Conservation (phyloP, 2,113 vertebrate genomes). For the Nycticryphes semicollaris region DNA sequence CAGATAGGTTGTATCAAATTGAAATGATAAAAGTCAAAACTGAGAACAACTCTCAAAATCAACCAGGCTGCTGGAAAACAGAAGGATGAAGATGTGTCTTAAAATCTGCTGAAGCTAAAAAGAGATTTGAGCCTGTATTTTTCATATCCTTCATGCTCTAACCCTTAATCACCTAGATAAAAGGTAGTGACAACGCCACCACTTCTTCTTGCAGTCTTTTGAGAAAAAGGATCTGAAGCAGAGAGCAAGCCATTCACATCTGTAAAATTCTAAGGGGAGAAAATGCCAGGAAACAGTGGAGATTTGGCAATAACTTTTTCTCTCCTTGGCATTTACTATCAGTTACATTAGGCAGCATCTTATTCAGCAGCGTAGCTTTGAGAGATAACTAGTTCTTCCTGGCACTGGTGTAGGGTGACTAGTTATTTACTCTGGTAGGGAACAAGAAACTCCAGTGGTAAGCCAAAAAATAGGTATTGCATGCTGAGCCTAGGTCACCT, state of each 20-base stretch:
- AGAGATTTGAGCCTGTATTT: background rate
- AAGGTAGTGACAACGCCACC: background rate
- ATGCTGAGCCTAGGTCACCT: constrained; percentile 51
- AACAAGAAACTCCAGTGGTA: background rate
- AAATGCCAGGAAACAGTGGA: background rate
- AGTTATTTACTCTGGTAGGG: background rate
- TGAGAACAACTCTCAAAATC: background rate
- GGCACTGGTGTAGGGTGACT: background rate
- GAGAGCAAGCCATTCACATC: background rate
- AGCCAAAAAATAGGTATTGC: constrained; percentile 3
- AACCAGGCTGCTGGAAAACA: background rate
- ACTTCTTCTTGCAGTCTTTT: background rate
- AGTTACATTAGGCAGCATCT: background rate
- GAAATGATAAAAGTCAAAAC: background rate
- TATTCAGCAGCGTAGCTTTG: background rate
- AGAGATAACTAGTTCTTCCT: background rate
- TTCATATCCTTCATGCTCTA: background rate
- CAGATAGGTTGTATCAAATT: background rate
- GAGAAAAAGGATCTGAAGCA: background rate
- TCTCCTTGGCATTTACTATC: background rate
- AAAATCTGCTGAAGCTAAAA: background rate
- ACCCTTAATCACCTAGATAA: background rate
- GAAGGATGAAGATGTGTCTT: background rate
- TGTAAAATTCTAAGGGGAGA: background rate
- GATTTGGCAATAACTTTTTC: background rate